Evolutionary conservation across 2,113 vertebrate genomes (phyloP).

Genomic region (Ptilorrhoa leucosticta): DNA sequence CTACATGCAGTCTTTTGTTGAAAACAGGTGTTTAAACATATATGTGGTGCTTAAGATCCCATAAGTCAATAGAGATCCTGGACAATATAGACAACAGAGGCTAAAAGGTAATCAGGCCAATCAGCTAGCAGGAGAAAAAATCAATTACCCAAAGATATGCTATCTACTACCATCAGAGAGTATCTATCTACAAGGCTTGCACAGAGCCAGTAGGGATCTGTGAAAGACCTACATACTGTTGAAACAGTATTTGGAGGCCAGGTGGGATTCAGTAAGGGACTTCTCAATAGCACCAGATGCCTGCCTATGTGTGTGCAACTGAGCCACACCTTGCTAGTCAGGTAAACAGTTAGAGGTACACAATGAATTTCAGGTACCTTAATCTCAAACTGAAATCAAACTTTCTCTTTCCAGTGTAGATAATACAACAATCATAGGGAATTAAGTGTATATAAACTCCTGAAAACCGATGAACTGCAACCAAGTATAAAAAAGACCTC

Average conservation of each 20-base stretch:
- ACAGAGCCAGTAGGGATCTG: background rate
- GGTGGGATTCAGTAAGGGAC: background rate
- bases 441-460: background rate
- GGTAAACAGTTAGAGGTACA: background rate
- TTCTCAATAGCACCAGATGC: background rate
- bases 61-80: background rate
- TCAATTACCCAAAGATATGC: background rate
- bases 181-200: background rate
- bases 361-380: background rate
- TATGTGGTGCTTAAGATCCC: background rate
- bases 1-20: background rate
- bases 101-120: background rate
- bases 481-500: background rate
- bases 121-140: background rate
- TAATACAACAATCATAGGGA: background rate
- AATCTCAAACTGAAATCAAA: background rate
- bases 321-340: rapidly evolving
- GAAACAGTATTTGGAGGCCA: background rate
- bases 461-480: background rate
- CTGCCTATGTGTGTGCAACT: background rate
- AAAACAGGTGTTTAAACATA: background rate
- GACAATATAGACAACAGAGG: background rate
- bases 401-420: background rate
- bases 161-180: background rate
- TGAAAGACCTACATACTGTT: background rate